Evolutionary conservation across 2,113 vertebrate species (phyloP).

Genomic region (Pelmatolapia mariae): DNA sequence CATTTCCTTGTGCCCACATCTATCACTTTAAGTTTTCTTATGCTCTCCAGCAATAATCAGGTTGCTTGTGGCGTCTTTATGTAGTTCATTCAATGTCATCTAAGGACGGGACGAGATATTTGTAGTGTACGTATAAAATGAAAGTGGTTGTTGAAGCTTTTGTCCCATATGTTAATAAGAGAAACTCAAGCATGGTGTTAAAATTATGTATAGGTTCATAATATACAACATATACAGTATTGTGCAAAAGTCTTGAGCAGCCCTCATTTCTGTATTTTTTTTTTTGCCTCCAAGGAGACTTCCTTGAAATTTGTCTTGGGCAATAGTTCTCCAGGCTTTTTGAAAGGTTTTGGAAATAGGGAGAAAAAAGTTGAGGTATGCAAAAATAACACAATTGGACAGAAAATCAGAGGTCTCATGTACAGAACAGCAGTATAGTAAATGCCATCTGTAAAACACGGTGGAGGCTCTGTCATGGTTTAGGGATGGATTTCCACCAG

Average conservation of each 20-base stretch:
- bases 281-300: neutral
- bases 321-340: neutral
- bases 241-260: neutral
- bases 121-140: slow-evolving; percentile 10
- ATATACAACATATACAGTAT: neutral
- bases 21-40: slow-evolving; percentile 44
- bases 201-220: neutral
- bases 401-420: neutral
- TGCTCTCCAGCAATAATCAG: slow-evolving; percentile 41
- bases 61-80: slow-evolving; percentile 48
- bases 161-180: neutral
- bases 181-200: neutral
- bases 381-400: neutral
- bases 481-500: neutral
- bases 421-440: neutral
- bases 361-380: neutral
- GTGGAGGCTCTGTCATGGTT: neutral
- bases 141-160: neutral
- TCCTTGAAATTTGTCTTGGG: neutral
- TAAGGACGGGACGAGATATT: slow-evolving; percentile 38
- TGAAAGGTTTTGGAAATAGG: neutral
- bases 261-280: neutral
- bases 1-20: slow-evolving; percentile 44
- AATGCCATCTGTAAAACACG: neutral
- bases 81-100: slow-evolving; percentile 56